phyloP scores from a whole-genome alignment of 92 coral and sea anemone species.

The Metridium senile region DNA sequence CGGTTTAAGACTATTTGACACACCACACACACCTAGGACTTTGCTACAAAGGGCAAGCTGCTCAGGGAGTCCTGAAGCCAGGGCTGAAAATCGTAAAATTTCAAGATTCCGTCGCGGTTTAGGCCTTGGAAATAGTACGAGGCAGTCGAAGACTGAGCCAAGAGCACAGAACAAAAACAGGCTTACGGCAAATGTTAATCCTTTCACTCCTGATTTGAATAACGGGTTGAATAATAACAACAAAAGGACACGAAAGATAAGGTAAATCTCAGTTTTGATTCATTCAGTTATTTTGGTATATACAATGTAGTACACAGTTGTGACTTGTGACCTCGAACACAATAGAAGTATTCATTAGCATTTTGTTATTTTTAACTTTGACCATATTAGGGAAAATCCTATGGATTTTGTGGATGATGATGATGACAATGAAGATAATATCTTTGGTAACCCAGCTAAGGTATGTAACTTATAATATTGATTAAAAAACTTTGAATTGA shows the following conservation, averaged over 20 bases:
- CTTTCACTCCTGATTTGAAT: constrained; percentile 91
- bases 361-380: background rate
- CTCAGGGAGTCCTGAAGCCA: constrained; percentile 51
- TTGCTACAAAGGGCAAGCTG: constrained; percentile 81
- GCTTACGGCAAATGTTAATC: constrained; percentile 90
- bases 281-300: background rate
- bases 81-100: constrained; percentile 58
- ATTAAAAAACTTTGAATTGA: too few species aligned
- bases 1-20: constrained; percentile 87
- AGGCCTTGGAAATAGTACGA: constrained; percentile 60
- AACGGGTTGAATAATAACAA: constrained; percentile 61
- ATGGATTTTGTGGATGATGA: constrained; percentile 26
- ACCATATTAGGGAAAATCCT: background rate
- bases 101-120: constrained; percentile 78
- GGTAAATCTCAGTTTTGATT: constrained; percentile 46
- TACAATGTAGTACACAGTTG: background rate
- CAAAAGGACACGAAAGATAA: constrained; percentile 69
- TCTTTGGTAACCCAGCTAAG: constrained; percentile 93
- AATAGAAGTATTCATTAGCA: background rate
- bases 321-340: background rate
- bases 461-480: too few species aligned
- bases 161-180: constrained; percentile 41
- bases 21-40: constrained; percentile 98
- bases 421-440: constrained; percentile 59
- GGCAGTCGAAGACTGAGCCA: constrained; percentile 78